These are phyloP conservation scores for Tinea pellionella DNA, from an alignment of 2,888 invertebrate genomes.

Conservation along the genomic window DNA sequence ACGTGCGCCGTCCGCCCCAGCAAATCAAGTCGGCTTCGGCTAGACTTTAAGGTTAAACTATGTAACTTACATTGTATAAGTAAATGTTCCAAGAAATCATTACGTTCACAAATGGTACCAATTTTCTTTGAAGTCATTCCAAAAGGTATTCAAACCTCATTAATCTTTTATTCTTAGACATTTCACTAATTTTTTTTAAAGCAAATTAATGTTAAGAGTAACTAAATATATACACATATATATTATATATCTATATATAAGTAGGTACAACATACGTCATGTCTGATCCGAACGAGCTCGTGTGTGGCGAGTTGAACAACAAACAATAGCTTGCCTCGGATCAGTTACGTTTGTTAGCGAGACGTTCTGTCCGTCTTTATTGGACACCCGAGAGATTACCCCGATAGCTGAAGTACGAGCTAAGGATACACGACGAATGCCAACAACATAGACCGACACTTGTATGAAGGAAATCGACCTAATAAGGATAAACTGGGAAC, in stretches of 20 bases:
- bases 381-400: conserved; percentile 48
- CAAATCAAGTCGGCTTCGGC: neutral
- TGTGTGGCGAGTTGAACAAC: conserved; percentile 19
- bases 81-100: neutral
- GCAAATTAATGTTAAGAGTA: too few relatives aligned
- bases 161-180: too few relatives aligned
- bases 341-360: conserved; percentile 51
- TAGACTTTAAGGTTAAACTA: neutral
- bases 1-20: conserved; percentile 12
- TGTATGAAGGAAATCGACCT: neutral
- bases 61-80: neutral
- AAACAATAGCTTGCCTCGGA: conserved; percentile 45
- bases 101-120: neutral
- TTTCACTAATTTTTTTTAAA: too few relatives aligned
- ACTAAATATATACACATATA: neutral
- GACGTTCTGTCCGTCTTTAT: conserved; percentile 48
- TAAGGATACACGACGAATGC: conserved; percentile 13
- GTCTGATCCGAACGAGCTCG: neutral
- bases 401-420: conserved; percentile 30
- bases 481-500: neutral
- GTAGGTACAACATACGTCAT: neutral
- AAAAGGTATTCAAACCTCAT: too few relatives aligned
- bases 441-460: conserved; percentile 1
- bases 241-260: too few relatives aligned
- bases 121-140: too few relatives aligned